Percentiles rank a stretch among this genome's conserved stretches.
phyloP scores from a whole-genome alignment of 2,797 vertebrate genomes.

The Epinephelus malabaricus region DNA sequence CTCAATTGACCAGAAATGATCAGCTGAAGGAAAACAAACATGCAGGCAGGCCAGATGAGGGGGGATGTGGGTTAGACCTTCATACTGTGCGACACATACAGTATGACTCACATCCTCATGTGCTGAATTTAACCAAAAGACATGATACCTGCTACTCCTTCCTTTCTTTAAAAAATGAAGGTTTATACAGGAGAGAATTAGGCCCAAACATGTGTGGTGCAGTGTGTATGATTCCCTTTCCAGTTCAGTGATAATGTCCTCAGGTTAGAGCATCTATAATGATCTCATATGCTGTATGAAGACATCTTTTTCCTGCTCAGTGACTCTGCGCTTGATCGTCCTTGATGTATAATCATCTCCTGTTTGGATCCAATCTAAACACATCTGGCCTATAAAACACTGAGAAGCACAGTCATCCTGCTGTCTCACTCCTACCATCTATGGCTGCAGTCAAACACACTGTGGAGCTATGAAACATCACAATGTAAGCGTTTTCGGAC shows the following conservation, averaged over 20 bases:
- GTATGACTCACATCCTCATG: background rate
- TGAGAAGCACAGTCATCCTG: background rate
- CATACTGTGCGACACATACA: constrained; percentile 10
- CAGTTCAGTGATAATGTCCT: constrained; percentile 16
- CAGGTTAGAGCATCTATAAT: background rate
- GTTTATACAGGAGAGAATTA: background rate
- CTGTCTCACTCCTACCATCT: background rate
- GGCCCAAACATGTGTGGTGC: background rate
- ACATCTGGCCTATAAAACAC: background rate
- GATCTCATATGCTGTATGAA: background rate
- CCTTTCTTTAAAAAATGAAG: background rate
- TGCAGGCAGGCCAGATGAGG: constrained; percentile 38
- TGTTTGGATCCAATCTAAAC: constrained; percentile 13
- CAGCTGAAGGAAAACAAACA: constrained; percentile 62
- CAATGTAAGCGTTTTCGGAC: background rate
- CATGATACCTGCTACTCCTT: background rate
- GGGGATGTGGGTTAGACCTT: background rate
- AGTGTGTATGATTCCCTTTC: background rate
- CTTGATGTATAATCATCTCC: background rate
- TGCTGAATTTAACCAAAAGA: background rate
- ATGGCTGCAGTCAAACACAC: background rate
- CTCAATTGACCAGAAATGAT: constrained; percentile 61
- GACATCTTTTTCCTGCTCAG: constrained; percentile 6
- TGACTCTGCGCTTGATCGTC: background rate
- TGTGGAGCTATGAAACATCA: background rate